Percentiles rank a stretch among this genome's conserved stretches.
These are phyloP conservation scores for Myripristis murdjan DNA, from an alignment of 2,797 vertebrate species.

Conservation along the genomic window DNA sequence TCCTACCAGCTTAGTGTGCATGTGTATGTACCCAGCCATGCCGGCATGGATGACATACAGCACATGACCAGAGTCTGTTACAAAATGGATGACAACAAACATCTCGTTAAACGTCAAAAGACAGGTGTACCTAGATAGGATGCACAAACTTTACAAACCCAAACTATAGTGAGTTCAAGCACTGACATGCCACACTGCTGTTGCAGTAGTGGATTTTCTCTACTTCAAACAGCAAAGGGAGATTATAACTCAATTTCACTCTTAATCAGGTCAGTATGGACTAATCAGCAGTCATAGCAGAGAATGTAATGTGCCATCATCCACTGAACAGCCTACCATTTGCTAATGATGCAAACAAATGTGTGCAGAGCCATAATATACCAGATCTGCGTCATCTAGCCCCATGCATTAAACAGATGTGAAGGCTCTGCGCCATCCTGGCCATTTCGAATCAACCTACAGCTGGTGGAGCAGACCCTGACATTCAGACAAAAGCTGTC, in stretches of 20 bases:
- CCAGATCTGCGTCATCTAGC: slow-evolving; percentile 10
- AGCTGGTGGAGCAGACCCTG: slow-evolving; percentile 9
- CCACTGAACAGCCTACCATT: slow-evolving; percentile 17
- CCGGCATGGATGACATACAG: background rate
- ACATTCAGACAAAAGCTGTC: slow-evolving; percentile 29
- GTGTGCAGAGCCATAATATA: slow-evolving; percentile 8
- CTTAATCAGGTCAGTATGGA: slow-evolving; percentile 15
- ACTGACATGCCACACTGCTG: background rate
- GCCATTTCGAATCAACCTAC: slow-evolving; percentile 34
- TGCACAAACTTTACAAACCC: no score
- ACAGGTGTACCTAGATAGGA: no score
- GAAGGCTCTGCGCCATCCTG: slow-evolving; percentile 10
- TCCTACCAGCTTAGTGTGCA: background rate
- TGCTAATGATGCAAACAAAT: slow-evolving; percentile 43
- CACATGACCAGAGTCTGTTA: background rate
- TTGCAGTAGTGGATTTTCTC: background rate
- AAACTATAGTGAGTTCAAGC: background rate
- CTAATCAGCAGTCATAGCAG: slow-evolving; percentile 11
- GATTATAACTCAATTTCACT: slow-evolving; percentile 1
- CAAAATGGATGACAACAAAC: background rate
- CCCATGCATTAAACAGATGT: slow-evolving; percentile 13
- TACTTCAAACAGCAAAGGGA: background rate
- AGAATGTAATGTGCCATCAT: slow-evolving; percentile 27
- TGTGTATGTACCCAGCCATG: slow-evolving; percentile 3
- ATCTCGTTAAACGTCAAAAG: no score